Conservation (phyloP, 1,140 invertebrate species). For the Cyphomyrmex costatus region DNA sequence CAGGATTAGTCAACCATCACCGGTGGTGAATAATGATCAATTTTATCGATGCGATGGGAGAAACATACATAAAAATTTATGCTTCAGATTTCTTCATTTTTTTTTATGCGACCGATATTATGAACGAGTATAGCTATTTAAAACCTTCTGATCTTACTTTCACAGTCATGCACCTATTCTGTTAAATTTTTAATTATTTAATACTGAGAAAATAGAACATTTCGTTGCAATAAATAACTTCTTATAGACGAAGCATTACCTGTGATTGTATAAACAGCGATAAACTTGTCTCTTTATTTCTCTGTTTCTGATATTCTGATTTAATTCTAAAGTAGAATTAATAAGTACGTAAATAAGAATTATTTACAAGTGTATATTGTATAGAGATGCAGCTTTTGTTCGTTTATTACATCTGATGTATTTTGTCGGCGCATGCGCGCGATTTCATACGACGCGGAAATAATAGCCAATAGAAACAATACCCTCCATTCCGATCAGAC, state of each 20-base stretch:
- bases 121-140: background rate
- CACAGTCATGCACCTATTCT: background rate
- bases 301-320: background rate
- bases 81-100: background rate
- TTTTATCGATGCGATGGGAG: conserved; percentile 3
- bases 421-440: background rate
- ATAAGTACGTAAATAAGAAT: background rate
- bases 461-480: conserved; percentile 74
- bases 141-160: background rate
- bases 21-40: conserved; percentile 28
- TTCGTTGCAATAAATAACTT: background rate
- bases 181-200: background rate
- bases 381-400: background rate
- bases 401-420: background rate
- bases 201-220: background rate
- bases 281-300: background rate
- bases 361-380: background rate
- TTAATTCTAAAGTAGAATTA: background rate
- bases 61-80: conserved; percentile 11
- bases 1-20: conserved; percentile 21
- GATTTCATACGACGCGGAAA: conserved; percentile 59
- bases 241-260: background rate
- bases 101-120: background rate
- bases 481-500: conserved; percentile 22
- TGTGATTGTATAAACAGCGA: too few species aligned